A percentile compares a stretch with the other conserved stretches of the same genome.
phyloP scores from a whole-genome alignment of 2,113 vertebrate genomes.

The Parus major region DNA sequence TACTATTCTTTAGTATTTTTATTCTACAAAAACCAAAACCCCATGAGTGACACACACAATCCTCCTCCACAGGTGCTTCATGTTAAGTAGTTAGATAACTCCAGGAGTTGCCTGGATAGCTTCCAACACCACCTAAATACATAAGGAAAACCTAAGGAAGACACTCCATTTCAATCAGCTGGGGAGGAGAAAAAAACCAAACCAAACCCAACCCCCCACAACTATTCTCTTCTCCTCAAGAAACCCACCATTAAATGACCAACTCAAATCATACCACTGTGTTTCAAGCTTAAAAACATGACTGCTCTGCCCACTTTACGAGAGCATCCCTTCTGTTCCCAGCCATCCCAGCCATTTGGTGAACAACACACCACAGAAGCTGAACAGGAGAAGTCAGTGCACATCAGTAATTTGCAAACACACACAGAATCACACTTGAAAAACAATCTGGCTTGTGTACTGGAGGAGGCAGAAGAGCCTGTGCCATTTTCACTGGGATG shows the following conservation, averaged over 20 bases:
- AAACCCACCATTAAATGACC: not conserved
- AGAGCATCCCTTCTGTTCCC: not conserved
- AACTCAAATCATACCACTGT: not conserved
- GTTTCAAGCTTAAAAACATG: not conserved
- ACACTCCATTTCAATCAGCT: not conserved
- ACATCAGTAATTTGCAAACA: not conserved
- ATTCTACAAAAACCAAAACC: not conserved
- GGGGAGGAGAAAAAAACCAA: not conserved
- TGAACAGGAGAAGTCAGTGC: not conserved
- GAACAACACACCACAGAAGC: not conserved
- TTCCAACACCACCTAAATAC: not conserved
- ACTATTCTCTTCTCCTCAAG: not conserved
- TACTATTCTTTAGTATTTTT: not conserved
- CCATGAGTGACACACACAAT: not conserved
- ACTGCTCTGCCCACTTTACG: not conserved
- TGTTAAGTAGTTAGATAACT: not conserved
- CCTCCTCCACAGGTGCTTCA: not conserved
- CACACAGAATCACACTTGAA: not conserved
- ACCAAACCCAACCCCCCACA: not conserved
- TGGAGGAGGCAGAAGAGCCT: not conserved
- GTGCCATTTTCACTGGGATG: not conserved
- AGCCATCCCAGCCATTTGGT: not conserved
- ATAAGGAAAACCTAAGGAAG: not conserved
- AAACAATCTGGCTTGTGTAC: not conserved
- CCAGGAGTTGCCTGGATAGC: not conserved